phyloP scores from a whole-genome alignment of 2,888 invertebrate species.

The Brachycybe producta region DNA sequence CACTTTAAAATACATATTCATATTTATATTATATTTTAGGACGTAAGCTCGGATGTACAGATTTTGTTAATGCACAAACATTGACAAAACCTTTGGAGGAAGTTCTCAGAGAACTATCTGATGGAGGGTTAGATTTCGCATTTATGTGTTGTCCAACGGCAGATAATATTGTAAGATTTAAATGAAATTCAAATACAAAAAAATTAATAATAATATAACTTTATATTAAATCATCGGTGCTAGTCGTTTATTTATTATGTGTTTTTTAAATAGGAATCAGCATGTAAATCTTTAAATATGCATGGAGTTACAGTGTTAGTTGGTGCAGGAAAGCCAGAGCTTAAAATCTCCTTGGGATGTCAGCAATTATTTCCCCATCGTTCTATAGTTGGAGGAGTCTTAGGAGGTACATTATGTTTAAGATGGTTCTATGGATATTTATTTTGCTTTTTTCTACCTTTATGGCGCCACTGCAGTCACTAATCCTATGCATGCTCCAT shows the following conservation, averaged over 20 bases:
- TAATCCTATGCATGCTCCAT: too few relatives aligned
- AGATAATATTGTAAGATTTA: neutral
- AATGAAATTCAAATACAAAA: neutral
- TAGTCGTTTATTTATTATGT: neutral
- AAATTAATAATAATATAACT: neutral
- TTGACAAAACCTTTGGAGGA: constrained; percentile 1
- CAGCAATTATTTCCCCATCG: too few relatives aligned
- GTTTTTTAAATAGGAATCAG: constrained; percentile 2
- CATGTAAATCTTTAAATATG: neutral
- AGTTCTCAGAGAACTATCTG: neutral
- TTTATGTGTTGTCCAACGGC: neutral
- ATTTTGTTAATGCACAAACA: constrained; percentile 1
- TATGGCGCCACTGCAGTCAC: too few relatives aligned
- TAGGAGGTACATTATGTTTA: too few relatives aligned
- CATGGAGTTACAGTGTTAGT: neutral
- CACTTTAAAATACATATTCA: neutral
- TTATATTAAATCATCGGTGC: neutral
- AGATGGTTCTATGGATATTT: too few relatives aligned
- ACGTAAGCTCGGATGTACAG: constrained; percentile 10
- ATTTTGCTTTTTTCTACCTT: too few relatives aligned
- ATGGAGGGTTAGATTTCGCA: constrained; percentile 5
- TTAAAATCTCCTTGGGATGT: too few relatives aligned
- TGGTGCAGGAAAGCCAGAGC: too few relatives aligned
- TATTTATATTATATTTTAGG: neutral
- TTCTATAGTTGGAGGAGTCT: too few relatives aligned